These are phyloP conservation scores for Drosophila greeni DNA, from an alignment of 2,888 invertebrate genomes.

Conservation along the genomic window DNA sequence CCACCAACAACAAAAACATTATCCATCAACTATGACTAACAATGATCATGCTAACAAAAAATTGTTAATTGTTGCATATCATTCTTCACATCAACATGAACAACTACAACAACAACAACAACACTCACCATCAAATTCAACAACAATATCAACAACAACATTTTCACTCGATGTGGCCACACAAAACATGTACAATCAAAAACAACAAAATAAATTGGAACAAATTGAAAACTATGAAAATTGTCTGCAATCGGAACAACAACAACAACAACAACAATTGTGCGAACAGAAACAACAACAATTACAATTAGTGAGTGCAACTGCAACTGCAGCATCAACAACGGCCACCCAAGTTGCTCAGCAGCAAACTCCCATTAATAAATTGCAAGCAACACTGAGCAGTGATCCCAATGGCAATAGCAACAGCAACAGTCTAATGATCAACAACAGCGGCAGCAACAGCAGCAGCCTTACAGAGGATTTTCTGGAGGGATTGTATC, in stretches of 20 bases:
- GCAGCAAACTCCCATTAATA: constrained; percentile 45
- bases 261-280: constrained; percentile 47
- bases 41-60: constrained; percentile 73
- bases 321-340: constrained; percentile 37
- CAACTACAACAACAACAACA: constrained; percentile 56
- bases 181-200: constrained; percentile 75
- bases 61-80: constrained; percentile 76
- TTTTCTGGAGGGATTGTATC: constrained; percentile 73
- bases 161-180: constrained; percentile 67
- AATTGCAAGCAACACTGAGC: constrained; percentile 32
- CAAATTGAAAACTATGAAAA: constrained; percentile 78
- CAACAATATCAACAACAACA: constrained; percentile 56
- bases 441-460: constrained; percentile 31
- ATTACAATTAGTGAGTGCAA: constrained; percentile 38
- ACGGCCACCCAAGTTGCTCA: constrained; percentile 32
- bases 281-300: constrained; percentile 37
- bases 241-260: constrained; percentile 65
- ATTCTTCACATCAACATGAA: constrained; percentile 73
- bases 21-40: constrained; percentile 57
- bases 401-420: constrained; percentile 38
- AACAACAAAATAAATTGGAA: constrained; percentile 77
- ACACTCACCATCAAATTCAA: constrained; percentile 50
- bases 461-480: constrained; percentile 64
- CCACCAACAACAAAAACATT: constrained; percentile 39
- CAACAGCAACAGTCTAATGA: constrained; percentile 35